These are phyloP conservation scores for Anguilla japonica DNA, from an alignment of 2,113 vertebrate genomes.

Conservation along the genomic window DNA sequence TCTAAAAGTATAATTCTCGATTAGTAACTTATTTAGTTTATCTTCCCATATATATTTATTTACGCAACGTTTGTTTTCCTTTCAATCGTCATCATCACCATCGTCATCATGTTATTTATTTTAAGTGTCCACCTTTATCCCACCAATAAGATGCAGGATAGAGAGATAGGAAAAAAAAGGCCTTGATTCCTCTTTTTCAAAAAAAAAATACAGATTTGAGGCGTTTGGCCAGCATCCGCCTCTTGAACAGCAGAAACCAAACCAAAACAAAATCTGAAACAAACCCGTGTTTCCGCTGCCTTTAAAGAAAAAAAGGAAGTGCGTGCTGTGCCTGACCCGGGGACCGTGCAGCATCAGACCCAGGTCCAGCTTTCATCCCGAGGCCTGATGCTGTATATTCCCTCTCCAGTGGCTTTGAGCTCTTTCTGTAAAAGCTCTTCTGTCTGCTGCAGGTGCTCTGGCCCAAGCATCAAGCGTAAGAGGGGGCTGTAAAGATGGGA, in stretches of 20 bases:
- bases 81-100: not conserved
- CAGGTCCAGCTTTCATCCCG: not conserved
- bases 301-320: too few species aligned
- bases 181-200: not conserved
- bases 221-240: not conserved
- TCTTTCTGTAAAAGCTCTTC: too few species aligned
- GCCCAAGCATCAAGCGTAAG: too few species aligned
- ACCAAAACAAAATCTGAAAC: not conserved
- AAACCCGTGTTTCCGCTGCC: not conserved
- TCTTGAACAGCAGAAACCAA: not conserved
- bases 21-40: slow-evolving; percentile 10
- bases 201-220: not conserved
- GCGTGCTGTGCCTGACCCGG: too few species aligned
- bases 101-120: not conserved
- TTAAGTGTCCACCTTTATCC: not conserved
- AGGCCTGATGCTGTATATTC: not conserved
- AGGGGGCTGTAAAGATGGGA: not conserved
- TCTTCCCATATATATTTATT: not conserved
- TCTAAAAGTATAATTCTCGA: slow-evolving; percentile 2
- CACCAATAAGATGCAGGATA: not conserved
- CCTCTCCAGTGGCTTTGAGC: too few species aligned
- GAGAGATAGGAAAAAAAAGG: not conserved
- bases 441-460: too few species aligned
- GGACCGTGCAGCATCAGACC: not conserved
- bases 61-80: slow-evolving; percentile 15